These are phyloP conservation scores for human DNA, from an alignment of 2,113 vertebrate species.

Conservation along the genomic window GRCh38 chr14:97905001-97905500, in stretches of 20 bases:
- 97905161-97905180: constrained; percentile 54
- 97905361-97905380: too few species aligned
- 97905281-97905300: background rate
- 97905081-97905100: background rate
- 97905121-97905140: constrained; percentile 55
- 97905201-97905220: background rate
- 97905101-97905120: constrained; percentile 54
- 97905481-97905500: background rate
- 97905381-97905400: background rate
- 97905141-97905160: constrained; percentile 47
- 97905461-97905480: fast-evolving
- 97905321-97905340: background rate
- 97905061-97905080: background rate
- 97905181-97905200: fast-evolving
- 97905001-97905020: constrained; percentile 32
- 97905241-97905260: too few species aligned
- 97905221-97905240: background rate
- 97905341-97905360: background rate
- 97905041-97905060: background rate
- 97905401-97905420: background rate
- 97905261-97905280: background rate
- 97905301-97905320: background rate
- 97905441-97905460: fast-evolving
- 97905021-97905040: background rate
- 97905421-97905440: fast-evolving